A percentile compares a stretch with the other conserved stretches of the same genome.
Conservation (phyloP, 1,140 invertebrate species). For the Pseudoatta argentina region DNA sequence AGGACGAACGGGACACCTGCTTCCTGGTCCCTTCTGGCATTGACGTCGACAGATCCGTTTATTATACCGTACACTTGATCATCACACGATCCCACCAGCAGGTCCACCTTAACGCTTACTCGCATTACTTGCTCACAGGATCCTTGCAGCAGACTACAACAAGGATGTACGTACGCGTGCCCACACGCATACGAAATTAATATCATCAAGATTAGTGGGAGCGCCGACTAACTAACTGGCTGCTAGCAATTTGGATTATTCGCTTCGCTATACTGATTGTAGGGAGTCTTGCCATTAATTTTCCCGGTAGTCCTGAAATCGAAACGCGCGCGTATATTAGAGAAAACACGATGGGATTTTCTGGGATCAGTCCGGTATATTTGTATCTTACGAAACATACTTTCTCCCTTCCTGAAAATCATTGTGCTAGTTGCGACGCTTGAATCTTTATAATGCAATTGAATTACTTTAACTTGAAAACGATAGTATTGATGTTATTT, state of each 20-base stretch:
- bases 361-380: background rate
- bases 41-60: conserved; percentile 82
- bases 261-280: conserved; percentile 13
- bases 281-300: conserved; percentile 65
- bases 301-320: conserved; percentile 64
- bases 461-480: background rate
- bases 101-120: conserved; percentile 72
- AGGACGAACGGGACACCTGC: conserved; percentile 78
- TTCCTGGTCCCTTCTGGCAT: conserved; percentile 79
- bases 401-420: background rate
- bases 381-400: background rate
- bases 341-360: conserved; percentile 7
- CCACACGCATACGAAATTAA: conserved; percentile 69
- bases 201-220: conserved; percentile 73
- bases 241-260: conserved; percentile 70
- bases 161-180: background rate
- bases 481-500: background rate
- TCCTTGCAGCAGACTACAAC: conserved; percentile 33
- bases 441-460: background rate
- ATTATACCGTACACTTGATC: conserved; percentile 79
- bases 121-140: conserved; percentile 60
- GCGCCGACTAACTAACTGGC: conserved; percentile 76
- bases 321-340: conserved; percentile 47
- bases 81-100: conserved; percentile 61
- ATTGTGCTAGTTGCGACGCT: background rate